phyloP scores from a whole-genome alignment of 23 tunicate genomes.

The Trididemnum nubilum region DNA sequence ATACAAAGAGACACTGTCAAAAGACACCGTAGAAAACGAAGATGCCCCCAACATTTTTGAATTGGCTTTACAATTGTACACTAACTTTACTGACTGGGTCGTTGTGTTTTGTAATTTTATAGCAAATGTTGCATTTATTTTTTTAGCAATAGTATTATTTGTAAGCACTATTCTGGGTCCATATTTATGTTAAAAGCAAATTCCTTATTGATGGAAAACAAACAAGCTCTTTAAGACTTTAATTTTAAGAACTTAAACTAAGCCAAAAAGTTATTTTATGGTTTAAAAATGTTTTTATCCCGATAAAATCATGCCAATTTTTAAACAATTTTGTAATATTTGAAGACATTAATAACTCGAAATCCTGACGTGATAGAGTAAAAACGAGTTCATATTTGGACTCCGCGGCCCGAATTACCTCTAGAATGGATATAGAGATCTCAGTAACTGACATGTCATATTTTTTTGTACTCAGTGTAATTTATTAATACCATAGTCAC shows the following conservation, averaged over 20 bases:
- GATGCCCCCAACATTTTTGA: conserved; percentile 10
- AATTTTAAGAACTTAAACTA: too few relatives aligned
- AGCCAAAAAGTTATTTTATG: too few relatives aligned
- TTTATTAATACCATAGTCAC: too few relatives aligned
- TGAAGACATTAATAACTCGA: not conserved
- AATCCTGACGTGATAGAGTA: too few relatives aligned
- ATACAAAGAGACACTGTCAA: not conserved
- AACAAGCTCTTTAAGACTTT: too few relatives aligned
- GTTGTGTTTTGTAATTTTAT: too few relatives aligned
- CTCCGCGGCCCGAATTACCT: conserved; percentile 6
- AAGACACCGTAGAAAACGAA: not conserved
- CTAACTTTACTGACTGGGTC: too few relatives aligned
- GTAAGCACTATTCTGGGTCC: not conserved
- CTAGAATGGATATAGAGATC: not conserved
- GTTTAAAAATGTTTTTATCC: not conserved
- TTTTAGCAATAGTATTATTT: too few relatives aligned
- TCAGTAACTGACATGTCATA: conserved; percentile 4
- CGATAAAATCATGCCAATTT: too few relatives aligned
- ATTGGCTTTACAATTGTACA: not conserved
- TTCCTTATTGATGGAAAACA: too few relatives aligned
- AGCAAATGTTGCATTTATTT: too few relatives aligned
- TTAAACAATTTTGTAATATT: not conserved
- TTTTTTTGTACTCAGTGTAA: not conserved
- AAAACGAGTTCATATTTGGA: conserved; percentile 4
- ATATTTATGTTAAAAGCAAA: too few relatives aligned